Conservation (phyloP, 2,888 invertebrate species). For the Glaucopsyche alexis region DNA sequence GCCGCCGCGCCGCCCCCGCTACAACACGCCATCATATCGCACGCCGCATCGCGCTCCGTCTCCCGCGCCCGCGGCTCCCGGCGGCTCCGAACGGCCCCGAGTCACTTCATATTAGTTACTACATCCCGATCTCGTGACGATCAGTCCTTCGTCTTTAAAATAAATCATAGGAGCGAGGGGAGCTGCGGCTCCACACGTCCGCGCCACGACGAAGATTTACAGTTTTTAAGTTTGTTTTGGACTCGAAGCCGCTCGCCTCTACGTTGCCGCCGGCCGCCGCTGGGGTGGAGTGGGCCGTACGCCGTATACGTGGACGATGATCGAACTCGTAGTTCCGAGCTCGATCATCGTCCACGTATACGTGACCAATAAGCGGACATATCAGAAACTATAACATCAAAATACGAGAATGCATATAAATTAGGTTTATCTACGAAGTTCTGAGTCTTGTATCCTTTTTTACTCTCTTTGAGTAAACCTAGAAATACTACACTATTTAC, state of each 20-base stretch:
- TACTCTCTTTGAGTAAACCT: not conserved
- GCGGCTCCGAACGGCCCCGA: not conserved
- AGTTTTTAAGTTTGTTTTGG: too few species aligned
- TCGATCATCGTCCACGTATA: too few species aligned
- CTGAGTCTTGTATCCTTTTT: not conserved
- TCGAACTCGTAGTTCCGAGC: not conserved
- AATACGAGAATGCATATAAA: not conserved
- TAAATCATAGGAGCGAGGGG: too few species aligned
- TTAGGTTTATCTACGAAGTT: not conserved
- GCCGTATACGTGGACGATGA: not conserved
- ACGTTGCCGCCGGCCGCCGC: too few species aligned
- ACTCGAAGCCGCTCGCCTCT: too few species aligned
- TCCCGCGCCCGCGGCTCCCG: constrained; percentile 39
- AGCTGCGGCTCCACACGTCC: too few species aligned
- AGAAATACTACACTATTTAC: constrained; percentile 4
- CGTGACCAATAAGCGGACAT: not conserved
- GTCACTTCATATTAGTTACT: not conserved
- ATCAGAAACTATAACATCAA: constrained; percentile 6
- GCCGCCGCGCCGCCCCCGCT: constrained; percentile 57
- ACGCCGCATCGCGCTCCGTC: constrained; percentile 47
- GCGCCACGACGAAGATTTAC: too few species aligned
- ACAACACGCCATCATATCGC: constrained; percentile 31
- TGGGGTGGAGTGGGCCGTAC: not conserved
- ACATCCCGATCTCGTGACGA: too few species aligned
- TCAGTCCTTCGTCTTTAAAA: too few species aligned